A percentile compares a stretch with the other conserved stretches of the same genome.
Evolutionary conservation across 2,888 invertebrate genomes (phyloP).

Genomic region (Yponomeuta malinellus): DNA sequence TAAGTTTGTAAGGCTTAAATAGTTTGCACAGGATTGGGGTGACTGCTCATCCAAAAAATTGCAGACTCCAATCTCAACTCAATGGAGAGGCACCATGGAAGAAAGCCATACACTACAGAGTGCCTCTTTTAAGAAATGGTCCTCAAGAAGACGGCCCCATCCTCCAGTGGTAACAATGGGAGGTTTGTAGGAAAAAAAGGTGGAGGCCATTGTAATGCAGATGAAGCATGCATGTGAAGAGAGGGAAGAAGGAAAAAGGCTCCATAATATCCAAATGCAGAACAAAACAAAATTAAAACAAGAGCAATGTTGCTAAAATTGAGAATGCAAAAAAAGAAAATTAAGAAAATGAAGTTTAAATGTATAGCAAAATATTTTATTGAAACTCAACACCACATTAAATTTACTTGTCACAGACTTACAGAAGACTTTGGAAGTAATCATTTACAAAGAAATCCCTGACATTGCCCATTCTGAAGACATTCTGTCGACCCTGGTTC

Average conservation of each 20-base stretch:
- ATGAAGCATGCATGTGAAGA: conserved; percentile 3
- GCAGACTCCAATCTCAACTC: conserved; percentile 5
- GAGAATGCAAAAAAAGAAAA: conserved; percentile 7
- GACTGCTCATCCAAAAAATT: conserved; percentile 3
- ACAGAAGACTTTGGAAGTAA: conserved; percentile 11
- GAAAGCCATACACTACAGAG: too few species aligned
- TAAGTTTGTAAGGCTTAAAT: background rate
- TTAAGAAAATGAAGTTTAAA: background rate
- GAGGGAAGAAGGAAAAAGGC: background rate
- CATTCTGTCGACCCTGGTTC: background rate
- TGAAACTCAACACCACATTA: background rate
- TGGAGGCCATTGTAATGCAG: conserved; percentile 5
- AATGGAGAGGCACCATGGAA: background rate
- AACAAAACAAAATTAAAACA: conserved; percentile 15
- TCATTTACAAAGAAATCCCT: conserved; percentile 4
- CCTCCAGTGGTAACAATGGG: conserved; percentile 2
- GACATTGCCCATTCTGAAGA: conserved; percentile 5
- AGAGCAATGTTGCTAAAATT: conserved; percentile 8
- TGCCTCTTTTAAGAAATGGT: background rate
- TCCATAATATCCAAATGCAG: background rate
- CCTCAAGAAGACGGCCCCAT: conserved; percentile 3
- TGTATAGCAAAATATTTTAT: background rate
- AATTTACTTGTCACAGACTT: background rate
- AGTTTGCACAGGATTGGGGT: conserved; percentile 11
- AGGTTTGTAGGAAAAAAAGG: background rate